phyloP scores from a whole-genome alignment of 2,888 invertebrate genomes.

The Hirtodrosophila cameraria region DNA sequence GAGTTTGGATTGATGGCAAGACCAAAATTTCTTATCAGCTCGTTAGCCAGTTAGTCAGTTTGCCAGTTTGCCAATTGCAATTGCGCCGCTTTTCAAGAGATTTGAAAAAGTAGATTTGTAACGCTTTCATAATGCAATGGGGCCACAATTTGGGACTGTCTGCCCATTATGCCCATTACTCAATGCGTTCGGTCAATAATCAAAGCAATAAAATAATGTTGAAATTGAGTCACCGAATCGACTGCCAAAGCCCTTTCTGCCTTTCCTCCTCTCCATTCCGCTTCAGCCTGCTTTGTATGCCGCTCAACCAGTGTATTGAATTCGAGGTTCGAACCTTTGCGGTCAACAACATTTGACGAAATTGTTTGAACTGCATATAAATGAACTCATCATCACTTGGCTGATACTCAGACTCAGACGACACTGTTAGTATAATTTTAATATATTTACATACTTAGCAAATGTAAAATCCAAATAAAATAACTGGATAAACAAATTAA shows the following conservation, averaged over 20 bases:
- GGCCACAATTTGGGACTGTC: conserved; percentile 22
- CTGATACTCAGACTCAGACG: not conserved
- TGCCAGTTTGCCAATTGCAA: conserved; percentile 28
- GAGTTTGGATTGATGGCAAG: conserved; percentile 26
- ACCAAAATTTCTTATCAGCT: conserved; percentile 16
- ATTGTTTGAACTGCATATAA: conserved; percentile 59
- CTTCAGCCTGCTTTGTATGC: conserved; percentile 39
- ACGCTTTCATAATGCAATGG: conserved; percentile 66
- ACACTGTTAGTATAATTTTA: conserved; percentile 3
- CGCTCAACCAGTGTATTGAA: conserved; percentile 2
- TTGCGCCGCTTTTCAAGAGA: conserved; percentile 12
- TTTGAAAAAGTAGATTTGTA: conserved; percentile 57
- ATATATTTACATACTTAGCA: not conserved
- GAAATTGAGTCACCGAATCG: conserved; percentile 54
- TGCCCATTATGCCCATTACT: conserved; percentile 38
- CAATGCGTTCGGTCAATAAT: conserved; percentile 36
- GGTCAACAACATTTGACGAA: conserved; percentile 64
- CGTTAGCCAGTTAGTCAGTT: conserved; percentile 18
- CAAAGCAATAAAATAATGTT: conserved; percentile 45
- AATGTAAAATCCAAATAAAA: no score
- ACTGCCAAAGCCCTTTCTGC: not conserved
- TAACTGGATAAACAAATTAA: no score
- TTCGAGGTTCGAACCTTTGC: conserved; percentile 34
- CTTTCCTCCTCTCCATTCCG: conserved; percentile 6
- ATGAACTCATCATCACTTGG: conserved; percentile 47